A percentile compares a stretch with the other conserved stretches of the same genome.
Evolutionary conservation across 2,888 invertebrate genomes (phyloP).

Genomic region (Scaptomyza tumidula): DNA sequence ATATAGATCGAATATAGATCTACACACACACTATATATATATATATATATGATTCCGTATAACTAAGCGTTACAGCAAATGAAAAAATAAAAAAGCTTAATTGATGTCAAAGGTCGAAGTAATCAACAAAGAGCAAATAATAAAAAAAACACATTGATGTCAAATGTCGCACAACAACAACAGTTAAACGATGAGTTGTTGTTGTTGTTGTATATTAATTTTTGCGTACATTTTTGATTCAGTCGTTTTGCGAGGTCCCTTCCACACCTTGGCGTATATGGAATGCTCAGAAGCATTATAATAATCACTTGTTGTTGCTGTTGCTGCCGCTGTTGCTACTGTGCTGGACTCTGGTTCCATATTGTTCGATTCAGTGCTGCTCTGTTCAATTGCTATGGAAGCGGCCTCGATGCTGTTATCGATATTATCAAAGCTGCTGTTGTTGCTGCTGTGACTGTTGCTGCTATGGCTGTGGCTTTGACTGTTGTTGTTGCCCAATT

Average conservation of each 20-base stretch:
- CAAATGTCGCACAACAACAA: conserved; percentile 18
- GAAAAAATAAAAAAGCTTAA: conserved; percentile 25
- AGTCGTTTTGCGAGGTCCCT: conserved; percentile 84
- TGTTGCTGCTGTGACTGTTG: conserved; percentile 48
- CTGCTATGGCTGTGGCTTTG: conserved; percentile 33
- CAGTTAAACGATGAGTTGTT: background rate
- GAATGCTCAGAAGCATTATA: conserved; percentile 79
- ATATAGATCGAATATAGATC: background rate
- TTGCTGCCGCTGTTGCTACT: conserved; percentile 18
- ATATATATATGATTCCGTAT: conserved; percentile 17
- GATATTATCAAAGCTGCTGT: conserved; percentile 65
- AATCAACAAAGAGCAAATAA: too few relatives aligned
- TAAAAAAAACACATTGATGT: too few relatives aligned
- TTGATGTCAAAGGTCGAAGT: too few relatives aligned
- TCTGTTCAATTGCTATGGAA: conserved; percentile 15
- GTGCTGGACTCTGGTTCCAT: conserved; percentile 23
- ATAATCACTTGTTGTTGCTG: conserved; percentile 48
- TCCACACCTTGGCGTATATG: conserved; percentile 85
- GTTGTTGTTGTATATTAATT: background rate
- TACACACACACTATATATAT: conserved; percentile 2
- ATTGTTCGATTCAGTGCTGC: conserved; percentile 27
- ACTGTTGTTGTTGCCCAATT: conserved; percentile 48
- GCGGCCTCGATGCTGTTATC: conserved; percentile 39
- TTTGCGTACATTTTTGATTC: conserved; percentile 84
- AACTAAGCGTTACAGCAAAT: conserved; percentile 39